A percentile compares a stretch with the other conserved stretches of the same genome.
These are phyloP conservation scores for Acrocephalus kingi DNA, from an alignment of 2,113 vertebrate species.

Conservation along the genomic window DNA sequence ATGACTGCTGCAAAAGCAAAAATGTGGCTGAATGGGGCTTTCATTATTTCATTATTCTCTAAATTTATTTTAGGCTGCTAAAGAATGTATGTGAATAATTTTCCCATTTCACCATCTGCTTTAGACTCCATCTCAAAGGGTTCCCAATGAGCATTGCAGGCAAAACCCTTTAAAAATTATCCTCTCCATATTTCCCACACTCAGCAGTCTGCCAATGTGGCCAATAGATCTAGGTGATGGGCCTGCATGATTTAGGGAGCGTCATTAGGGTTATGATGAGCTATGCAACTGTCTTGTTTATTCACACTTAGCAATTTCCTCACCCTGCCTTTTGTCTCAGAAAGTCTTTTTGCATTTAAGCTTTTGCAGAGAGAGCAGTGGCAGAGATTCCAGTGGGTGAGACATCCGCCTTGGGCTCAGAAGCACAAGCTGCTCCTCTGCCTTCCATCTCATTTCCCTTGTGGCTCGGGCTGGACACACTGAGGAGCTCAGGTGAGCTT, in stretches of 20 bases:
- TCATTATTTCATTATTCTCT: not conserved
- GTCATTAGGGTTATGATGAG: constrained; percentile 61
- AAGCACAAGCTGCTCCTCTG: not conserved
- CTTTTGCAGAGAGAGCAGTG: not conserved
- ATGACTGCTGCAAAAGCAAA: not conserved
- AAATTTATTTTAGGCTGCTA: constrained; percentile 32
- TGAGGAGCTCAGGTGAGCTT: not conserved
- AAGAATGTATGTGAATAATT: constrained; percentile 41
- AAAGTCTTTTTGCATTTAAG: not conserved
- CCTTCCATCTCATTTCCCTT: not conserved
- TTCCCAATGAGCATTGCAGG: not conserved
- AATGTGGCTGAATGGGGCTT: not conserved
- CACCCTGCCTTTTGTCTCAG: not conserved
- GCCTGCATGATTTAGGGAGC: constrained; percentile 36
- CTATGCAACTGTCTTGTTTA: constrained; percentile 51
- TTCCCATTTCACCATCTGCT: constrained; percentile 54
- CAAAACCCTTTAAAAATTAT: constrained; percentile 35
- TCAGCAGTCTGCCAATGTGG: constrained; percentile 57
- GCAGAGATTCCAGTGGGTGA: not conserved
- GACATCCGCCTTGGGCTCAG: not conserved
- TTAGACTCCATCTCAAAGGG: constrained; percentile 27
- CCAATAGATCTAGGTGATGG: constrained; percentile 52
- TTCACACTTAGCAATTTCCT: constrained; percentile 32
- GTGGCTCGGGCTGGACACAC: rapidly evolving
- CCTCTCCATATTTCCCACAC: constrained; percentile 8